Conservation (phyloP, 2,797 vertebrate genomes). For the Pantherophis vulpinus region DNA sequence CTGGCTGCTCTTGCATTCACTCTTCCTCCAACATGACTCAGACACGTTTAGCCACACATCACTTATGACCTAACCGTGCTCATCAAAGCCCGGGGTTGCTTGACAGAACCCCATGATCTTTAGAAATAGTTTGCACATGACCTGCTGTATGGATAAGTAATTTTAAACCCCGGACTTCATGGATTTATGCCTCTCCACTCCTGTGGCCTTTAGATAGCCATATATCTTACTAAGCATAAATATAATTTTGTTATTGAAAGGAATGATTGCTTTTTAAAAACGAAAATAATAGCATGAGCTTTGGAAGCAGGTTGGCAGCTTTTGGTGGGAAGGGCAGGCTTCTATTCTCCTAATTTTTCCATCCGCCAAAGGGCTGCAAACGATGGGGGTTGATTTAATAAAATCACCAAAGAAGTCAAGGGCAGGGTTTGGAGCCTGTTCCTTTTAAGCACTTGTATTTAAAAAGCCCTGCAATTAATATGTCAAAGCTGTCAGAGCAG, state of each 20-base stretch:
- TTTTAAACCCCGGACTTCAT: not conserved
- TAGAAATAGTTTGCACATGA: not conserved
- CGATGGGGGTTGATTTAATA: not conserved
- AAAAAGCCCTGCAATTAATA: not conserved
- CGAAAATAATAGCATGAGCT: not conserved
- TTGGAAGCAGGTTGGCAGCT: not conserved
- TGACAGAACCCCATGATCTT: not conserved
- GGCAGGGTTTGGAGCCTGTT: not conserved
- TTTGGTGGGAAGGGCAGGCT: not conserved
- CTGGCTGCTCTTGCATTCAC: not conserved
- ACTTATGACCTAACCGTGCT: not conserved
- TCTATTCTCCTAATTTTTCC: not conserved
- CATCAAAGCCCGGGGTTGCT: not conserved
- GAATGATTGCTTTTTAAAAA: not conserved
- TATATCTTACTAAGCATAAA: not conserved
- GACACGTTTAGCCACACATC: not conserved
- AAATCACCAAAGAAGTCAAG: not conserved
- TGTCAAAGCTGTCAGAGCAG: not conserved
- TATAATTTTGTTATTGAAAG: not conserved
- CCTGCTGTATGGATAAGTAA: not conserved
- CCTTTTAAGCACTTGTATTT: not conserved
- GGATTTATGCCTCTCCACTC: not conserved
- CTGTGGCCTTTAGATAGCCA: not conserved
- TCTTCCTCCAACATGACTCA: not conserved
- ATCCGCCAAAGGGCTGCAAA: not conserved